A percentile compares a stretch with the other conserved stretches of the same genome.
Conservation (phyloP, 2,797 vertebrate species). For the Astyanax mexicanus region DNA sequence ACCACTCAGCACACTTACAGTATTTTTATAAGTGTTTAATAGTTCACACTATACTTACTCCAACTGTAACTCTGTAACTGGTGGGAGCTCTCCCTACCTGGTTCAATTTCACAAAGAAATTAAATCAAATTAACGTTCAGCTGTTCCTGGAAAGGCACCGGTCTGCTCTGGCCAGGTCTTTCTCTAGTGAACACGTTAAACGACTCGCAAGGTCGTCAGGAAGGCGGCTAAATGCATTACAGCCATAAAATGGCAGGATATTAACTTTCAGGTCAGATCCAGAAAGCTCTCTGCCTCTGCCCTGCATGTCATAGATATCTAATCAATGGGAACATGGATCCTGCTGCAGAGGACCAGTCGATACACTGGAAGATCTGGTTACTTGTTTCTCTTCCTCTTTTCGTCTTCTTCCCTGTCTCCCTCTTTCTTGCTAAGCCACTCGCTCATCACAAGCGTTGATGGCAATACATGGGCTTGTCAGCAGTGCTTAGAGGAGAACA, state of each 20-base stretch:
- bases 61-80: too few species aligned
- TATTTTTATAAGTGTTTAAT: too few species aligned
- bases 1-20: too few species aligned
- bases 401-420: slow-evolving; percentile 14
- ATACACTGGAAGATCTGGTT: slow-evolving; percentile 31
- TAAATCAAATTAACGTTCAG: slow-evolving; percentile 20
- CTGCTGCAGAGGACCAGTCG: slow-evolving; percentile 38
- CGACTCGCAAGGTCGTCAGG: slow-evolving; percentile 41
- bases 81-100: slow-evolving; percentile 9
- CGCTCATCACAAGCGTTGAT: neutral
- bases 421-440: neutral
- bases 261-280: slow-evolving; percentile 55
- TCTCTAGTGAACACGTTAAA: slow-evolving; percentile 41
- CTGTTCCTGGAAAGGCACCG: slow-evolving; percentile 48
- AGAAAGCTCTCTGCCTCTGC: slow-evolving; percentile 40
- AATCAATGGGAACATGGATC: slow-evolving; percentile 64
- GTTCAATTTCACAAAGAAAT: slow-evolving; percentile 7
- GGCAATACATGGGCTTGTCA: neutral
- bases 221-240: slow-evolving; percentile 52
- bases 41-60: too few species aligned
- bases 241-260: slow-evolving; percentile 62
- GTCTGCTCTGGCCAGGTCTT: slow-evolving; percentile 26
- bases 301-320: slow-evolving; percentile 57
- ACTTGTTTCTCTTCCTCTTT: neutral
- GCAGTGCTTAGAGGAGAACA: neutral